Conservation (phyloP, 1,140 invertebrate species). For the Theocolax elegans region DNA sequence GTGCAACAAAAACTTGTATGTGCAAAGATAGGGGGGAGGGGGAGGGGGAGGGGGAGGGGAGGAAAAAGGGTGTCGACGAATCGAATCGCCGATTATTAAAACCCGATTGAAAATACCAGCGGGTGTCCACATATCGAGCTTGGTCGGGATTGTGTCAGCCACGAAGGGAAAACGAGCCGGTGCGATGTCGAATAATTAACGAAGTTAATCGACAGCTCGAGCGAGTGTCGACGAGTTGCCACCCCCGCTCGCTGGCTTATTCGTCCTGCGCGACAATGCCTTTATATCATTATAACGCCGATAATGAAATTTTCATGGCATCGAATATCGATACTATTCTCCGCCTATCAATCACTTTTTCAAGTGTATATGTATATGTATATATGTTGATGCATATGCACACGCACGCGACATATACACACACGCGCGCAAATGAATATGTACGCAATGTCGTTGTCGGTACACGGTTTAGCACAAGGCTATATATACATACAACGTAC, state of each 20-base stretch:
- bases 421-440: neutral
- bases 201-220: slow-evolving; percentile 63
- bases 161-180: slow-evolving; percentile 29
- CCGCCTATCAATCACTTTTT: slow-evolving; percentile 56
- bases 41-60: slow-evolving; percentile 23
- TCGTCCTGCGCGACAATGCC: slow-evolving; percentile 44
- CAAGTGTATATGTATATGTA: neutral
- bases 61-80: too few relatives aligned
- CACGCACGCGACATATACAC: neutral
- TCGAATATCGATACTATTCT: slow-evolving; percentile 60
- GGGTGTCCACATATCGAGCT: slow-evolving; percentile 11
- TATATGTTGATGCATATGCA: neutral
- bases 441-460: neutral
- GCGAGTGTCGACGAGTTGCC: slow-evolving; percentile 55
- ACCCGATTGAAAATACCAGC: slow-evolving; percentile 48
- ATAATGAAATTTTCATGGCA: slow-evolving; percentile 63
- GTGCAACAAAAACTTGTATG: too few relatives aligned
- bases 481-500: neutral
- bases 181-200: slow-evolving; percentile 60
- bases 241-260: slow-evolving; percentile 6
- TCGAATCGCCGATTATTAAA: slow-evolving; percentile 61
- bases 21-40: too few relatives aligned
- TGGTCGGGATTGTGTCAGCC: slow-evolving; percentile 15
- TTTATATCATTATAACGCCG: slow-evolving; percentile 61
- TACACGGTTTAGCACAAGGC: neutral